A percentile compares a stretch with the other conserved stretches of the same genome.
Conservation (phyloP, 2,113 vertebrate genomes). For the Macrotus californicus region DNA sequence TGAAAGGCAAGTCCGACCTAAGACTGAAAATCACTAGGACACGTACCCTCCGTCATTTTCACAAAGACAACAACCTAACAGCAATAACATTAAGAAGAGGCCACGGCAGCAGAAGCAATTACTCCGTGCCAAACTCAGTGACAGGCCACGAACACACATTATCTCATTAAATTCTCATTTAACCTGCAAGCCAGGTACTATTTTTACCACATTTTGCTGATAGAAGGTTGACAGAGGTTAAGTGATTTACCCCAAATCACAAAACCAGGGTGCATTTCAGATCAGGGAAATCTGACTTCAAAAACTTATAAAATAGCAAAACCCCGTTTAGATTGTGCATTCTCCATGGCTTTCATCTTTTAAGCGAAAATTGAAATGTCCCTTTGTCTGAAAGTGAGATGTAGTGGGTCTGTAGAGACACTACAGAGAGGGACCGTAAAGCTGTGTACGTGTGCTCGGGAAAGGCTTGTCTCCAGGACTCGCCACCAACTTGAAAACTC, state of each 20-base stretch:
- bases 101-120: background rate
- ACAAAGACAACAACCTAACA: background rate
- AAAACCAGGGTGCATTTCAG: background rate
- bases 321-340: background rate
- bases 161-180: constrained; percentile 26
- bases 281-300: background rate
- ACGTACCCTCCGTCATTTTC: background rate
- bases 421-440: background rate
- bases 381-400: background rate
- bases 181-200: background rate
- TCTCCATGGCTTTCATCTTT: background rate
- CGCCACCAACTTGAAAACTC: background rate
- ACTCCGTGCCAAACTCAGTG: background rate
- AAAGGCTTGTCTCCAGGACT: background rate
- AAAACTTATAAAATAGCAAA: background rate
- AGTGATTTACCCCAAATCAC: constrained; percentile 32
- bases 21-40: background rate
- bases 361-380: background rate
- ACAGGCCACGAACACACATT: background rate
- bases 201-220: constrained; percentile 15
- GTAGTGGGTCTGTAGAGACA: background rate
- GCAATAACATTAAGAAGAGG: background rate
- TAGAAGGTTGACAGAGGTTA: constrained; percentile 34
- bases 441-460: rapidly evolving
- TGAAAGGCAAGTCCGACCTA: background rate